Evolutionary conservation across 2,888 invertebrate species (phyloP), one percentile per base, ranked within the genome.

Genomic region (Hydrotaea cyrtoneurina): DNA sequence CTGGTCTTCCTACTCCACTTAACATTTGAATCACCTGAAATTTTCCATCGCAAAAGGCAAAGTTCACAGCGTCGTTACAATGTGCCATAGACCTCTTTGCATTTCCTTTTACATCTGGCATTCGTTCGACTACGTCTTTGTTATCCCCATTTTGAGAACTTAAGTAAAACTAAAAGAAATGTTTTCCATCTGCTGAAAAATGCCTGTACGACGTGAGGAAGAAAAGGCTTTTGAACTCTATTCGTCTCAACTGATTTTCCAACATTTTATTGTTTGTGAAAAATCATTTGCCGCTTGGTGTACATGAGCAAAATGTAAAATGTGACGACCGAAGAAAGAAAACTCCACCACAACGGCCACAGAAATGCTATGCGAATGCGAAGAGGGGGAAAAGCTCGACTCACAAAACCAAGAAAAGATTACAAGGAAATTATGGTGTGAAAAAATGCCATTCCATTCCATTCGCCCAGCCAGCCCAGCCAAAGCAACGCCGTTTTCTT

Each of bases 381-480:
- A 8, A 39, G 39, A 39, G 39, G 39, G 43, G 75, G 74, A 72
- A 72, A 80, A 81, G 53, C 36, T 43, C 10, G 43, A 55, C 31
- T 8, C 39, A 13, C 39, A 39, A 39, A 39, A 80, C 46, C 36
- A 81, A 59, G 39, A 78, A 79, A 69, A 69, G 39, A 69, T 77
- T 78, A 74, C 80, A 85, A 76, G 81, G 81, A 85, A 85, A 81
- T 77, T 57, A 76, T 85, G 73, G 66, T 81, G 84, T 85, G 80
- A 85, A 81, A 69, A 39, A 76, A 53, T 59, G 13, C 53, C 39
- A 74, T 72, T 72, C 55, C 55, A 36, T 57, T 13, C 57, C 55
- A 43, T n/a, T 50, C 31, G 21, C 39, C 39, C 39, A 39, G 39
- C 1, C 39, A 3, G 21, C 39, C 39, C 39, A 39, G 39, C 1